Conservation (phyloP, 2,888 invertebrate species). For the Machimus atricapillus region DNA sequence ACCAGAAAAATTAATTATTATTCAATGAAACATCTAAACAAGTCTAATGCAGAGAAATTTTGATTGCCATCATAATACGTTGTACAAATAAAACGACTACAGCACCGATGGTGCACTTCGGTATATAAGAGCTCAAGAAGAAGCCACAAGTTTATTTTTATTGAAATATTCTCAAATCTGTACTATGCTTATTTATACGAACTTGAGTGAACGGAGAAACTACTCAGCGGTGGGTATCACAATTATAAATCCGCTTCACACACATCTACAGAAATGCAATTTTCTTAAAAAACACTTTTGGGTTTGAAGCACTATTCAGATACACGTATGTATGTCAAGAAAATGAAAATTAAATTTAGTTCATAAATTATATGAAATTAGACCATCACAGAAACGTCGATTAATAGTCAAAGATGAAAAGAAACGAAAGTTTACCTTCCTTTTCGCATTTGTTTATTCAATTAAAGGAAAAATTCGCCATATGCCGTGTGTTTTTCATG, state of each 20-base stretch:
- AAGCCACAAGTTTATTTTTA: neutral
- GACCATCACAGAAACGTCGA: neutral
- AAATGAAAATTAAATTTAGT: neutral
- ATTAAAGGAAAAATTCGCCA: slow-evolving; percentile 22
- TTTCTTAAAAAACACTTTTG: neutral
- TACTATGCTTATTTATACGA: neutral
- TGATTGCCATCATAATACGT: slow-evolving; percentile 1
- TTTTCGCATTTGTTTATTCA: slow-evolving; percentile 13
- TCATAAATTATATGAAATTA: neutral
- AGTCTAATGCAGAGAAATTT: neutral
- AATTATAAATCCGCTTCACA: neutral
- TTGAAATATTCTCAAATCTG: neutral
- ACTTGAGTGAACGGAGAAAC: neutral
- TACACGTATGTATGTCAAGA: neutral
- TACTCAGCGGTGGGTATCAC: neutral
- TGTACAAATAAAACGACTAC: neutral
- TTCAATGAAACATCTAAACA: neutral
- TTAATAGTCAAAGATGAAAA: slow-evolving; percentile 19
- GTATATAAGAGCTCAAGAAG: neutral
- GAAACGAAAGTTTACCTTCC: neutral
- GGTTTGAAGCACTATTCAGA: neutral
- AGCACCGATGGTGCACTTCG: neutral
- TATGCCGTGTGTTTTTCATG: slow-evolving; percentile 7
- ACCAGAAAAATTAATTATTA: neutral
- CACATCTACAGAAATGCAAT: neutral